These are phyloP conservation scores for Indicator indicator DNA, from an alignment of 2,113 vertebrate genomes.

Conservation along the genomic window DNA sequence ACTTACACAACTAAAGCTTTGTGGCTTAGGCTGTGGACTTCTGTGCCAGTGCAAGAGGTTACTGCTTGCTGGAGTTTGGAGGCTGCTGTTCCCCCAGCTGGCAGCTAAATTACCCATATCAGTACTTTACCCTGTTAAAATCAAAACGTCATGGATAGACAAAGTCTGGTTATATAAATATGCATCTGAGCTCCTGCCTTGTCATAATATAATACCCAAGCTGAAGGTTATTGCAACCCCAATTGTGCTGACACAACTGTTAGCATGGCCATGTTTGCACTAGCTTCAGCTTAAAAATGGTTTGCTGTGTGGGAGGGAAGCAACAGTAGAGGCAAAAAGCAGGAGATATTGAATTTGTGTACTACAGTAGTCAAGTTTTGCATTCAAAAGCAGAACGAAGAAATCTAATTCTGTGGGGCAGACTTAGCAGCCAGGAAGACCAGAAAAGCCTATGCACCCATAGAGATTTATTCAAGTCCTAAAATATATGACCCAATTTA, in stretches of 20 bases:
- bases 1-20: not conserved
- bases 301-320: not conserved
- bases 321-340: not conserved
- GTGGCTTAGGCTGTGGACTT: not conserved
- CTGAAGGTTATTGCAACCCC: not conserved
- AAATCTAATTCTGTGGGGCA: not conserved
- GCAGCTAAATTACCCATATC: not conserved
- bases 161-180: not conserved
- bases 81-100: not conserved
- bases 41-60: not conserved
- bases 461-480: not conserved
- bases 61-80: not conserved
- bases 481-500: not conserved
- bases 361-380: not conserved
- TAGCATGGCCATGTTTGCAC: not conserved
- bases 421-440: rapidly evolving
- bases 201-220: not conserved
- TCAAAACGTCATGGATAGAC: not conserved
- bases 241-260: not conserved
- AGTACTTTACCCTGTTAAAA: not conserved
- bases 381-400: not conserved
- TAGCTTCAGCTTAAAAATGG: not conserved
- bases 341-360: not conserved
- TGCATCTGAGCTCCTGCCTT: not conserved
- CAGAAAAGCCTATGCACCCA: not conserved